Evolutionary conservation across 2,797 vertebrate genomes (phyloP), one percentile per base, ranked within the genome.

Genomic region (Tragelaphus oryx): DNA sequence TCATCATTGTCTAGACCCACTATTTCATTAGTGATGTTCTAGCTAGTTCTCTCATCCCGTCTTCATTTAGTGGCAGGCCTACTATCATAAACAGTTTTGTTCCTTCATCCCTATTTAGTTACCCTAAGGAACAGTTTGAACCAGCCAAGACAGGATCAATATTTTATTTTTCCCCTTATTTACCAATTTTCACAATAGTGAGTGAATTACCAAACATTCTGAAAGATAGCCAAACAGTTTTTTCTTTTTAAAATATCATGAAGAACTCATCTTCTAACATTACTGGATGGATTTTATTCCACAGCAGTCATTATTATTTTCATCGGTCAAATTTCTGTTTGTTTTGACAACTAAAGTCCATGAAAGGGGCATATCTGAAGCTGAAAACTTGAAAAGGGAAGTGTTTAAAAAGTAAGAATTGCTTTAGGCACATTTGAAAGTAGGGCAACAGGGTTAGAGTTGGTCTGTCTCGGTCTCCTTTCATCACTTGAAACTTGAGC

Each of bases 341-440:
- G 44, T 87, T 89, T 95, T 33, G 48, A 89, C 26, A 87, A 37
- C 30, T 52, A 33, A 84, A 57, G 46, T 20, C 20, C 71, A 60
- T 5, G 71, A 82, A 91, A 44, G 48, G 50, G 44, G 84, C 24
- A 41, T 41, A 37, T 60, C 62, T 91, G 13, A 78, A 91, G 93
- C 59, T 75, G 89, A 93, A 37, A 95, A 85, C 54, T 87, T 37
- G n/a, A 41, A 52, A 81, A 88, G 33, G 41, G 2, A 46, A 82
- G 12, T 81, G 91, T 89, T 55, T n/a, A 18, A 84, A 87, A 86
- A 37, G 55, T 54, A 37, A 94, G 92, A 95, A 87, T 94, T 82
- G 87, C 83, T 93, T 28, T 48, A 87, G 93, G 71, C 86, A 91
- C 83, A 94, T 91, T 89, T 86, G 26, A 95, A 93, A 91, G 48